phyloP scores from a whole-genome alignment of 1,140 invertebrate genomes.

The Chelonus insularis region DNA sequence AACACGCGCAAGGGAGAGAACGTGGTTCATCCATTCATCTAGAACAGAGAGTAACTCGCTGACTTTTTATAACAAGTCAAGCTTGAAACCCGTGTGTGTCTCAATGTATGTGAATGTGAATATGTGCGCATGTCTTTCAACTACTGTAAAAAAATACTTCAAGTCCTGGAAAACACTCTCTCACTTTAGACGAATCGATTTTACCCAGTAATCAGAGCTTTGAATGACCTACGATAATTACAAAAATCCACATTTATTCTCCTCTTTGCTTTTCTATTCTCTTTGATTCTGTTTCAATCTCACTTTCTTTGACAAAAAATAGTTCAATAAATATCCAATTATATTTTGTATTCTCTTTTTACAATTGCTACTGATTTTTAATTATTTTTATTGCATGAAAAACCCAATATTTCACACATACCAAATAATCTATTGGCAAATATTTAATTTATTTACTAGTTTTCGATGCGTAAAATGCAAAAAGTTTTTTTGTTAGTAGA shows the following conservation, averaged over 20 bases:
- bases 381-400: too few species aligned
- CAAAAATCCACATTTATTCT: background rate
- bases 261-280: background rate
- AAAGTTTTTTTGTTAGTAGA: too few species aligned
- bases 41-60: background rate
- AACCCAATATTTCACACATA: too few species aligned
- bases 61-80: constrained; percentile 1
- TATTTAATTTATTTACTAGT: too few species aligned
- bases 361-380: background rate
- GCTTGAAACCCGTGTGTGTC: background rate
- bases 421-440: too few species aligned
- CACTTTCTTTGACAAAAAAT: constrained; percentile 1
- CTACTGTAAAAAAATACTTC: background rate
- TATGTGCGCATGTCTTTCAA: background rate
- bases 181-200: background rate
- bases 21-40: constrained; percentile 1
- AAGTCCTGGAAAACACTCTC: background rate
- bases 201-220: background rate
- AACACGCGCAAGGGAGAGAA: background rate
- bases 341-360: background rate
- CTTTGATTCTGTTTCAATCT: background rate
- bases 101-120: background rate
- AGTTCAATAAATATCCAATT: background rate
- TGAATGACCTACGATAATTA: background rate
- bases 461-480: too few species aligned